A percentile compares a stretch with the other conserved stretches of the same genome.
phyloP scores from a whole-genome alignment of 2,113 vertebrate genomes.

The Istiophorus platypterus region DNA sequence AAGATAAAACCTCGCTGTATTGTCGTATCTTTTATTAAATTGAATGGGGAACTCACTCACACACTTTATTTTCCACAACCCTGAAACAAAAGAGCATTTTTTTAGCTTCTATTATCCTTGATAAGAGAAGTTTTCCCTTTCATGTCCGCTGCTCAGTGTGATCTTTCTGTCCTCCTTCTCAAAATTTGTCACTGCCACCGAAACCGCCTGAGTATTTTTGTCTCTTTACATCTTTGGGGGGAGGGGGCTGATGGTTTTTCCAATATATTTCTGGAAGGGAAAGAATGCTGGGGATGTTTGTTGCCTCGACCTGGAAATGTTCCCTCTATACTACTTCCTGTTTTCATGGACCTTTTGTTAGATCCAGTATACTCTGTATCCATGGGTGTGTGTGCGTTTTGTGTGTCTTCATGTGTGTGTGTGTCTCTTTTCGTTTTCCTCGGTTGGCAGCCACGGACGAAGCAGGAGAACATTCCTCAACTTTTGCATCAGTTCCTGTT shows the following conservation, averaged over 20 bases:
- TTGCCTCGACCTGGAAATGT: conserved; percentile 73
- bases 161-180: not conserved
- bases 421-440: conserved; percentile 11
- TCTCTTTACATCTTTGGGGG: conserved; percentile 9
- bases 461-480: conserved; percentile 69
- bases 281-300: conserved; percentile 63
- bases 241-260: conserved; percentile 25
- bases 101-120: not conserved
- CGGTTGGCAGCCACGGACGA: conserved; percentile 24
- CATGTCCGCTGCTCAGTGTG: not conserved
- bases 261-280: conserved; percentile 53
- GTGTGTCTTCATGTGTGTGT: conserved; percentile 14
- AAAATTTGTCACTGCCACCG: not conserved
- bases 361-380: conserved; percentile 20
- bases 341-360: conserved; percentile 74
- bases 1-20: no score
- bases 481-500: conserved; percentile 78
- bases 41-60: not conserved
- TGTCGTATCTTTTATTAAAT: not conserved
- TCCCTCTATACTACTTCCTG: conserved; percentile 74
- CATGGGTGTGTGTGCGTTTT: conserved; percentile 17
- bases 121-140: not conserved
- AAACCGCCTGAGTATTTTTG: conserved; percentile 5
- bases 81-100: not conserved
- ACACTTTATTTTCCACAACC: not conserved